Evolutionary conservation across 2,797 vertebrate species (phyloP), one percentile per base, ranked within the genome.

Genomic region (Tinamus major): DNA sequence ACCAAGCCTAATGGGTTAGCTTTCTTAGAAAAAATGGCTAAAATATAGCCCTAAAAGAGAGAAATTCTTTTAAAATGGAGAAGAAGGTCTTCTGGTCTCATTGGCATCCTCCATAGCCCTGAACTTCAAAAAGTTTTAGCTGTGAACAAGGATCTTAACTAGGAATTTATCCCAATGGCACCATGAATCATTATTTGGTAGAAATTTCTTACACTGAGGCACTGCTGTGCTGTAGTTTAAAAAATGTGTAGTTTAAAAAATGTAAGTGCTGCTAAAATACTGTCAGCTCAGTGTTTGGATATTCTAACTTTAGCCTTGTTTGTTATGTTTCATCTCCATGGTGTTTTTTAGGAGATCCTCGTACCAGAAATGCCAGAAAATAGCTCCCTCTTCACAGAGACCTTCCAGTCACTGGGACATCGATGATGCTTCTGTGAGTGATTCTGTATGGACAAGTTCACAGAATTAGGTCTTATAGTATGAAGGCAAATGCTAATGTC

Each of bases 241-340:
- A 90, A 68, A 85, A 82, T 74, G 89, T 87, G 74, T n/a, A n/a
- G n/a, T n/a, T n/a, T n/a, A n/a, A n/a, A n/a, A n/a, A n/a, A 39
- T 84, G 69, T 83, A 96, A 94, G 89, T 83, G 82, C 63, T 95
- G 59, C 85, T 96, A 85, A 95, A 96, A 85, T 85, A 83, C 81
- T 87, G 89, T 76, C 87, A 92, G 63, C 76, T 94, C 27, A 44
- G 62, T 76, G 79, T 93, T 95, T 76, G 91, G 63, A 67, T 91
- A 81, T 63, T 91, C 94, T 94, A 93, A 94, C 83, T 93, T 95
- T 95, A 95, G 76, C 31, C 72, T 85, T 94, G 90, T 94, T 96
- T 95, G 87, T 96, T 91, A 91, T 89, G 79, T 49, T 93, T 92
- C 76, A 89, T 94, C 85, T 94, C 95, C 89, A 92, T 95, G 85